Conservation (phyloP, 2,888 invertebrate species). For the Ichneumoninae sp. region DNA sequence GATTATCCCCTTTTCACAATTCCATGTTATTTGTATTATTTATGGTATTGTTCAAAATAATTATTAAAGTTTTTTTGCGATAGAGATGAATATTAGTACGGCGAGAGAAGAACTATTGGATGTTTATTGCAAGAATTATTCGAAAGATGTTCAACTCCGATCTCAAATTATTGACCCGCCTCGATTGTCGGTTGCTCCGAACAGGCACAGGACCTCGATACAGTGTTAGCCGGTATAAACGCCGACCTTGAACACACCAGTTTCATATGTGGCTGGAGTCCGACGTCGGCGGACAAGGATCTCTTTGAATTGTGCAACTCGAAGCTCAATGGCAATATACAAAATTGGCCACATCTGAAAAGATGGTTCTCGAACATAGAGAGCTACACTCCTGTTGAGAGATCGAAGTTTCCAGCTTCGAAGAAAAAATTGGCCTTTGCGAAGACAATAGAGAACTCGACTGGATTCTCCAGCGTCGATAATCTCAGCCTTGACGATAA, state of each 20-base stretch:
- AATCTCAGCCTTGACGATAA: conserved; percentile 74
- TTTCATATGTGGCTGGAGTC: conserved; percentile 86
- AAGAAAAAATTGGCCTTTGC: conserved; percentile 81
- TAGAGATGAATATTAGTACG: background rate
- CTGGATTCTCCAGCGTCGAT: conserved; percentile 41
- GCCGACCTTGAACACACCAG: conserved; percentile 86
- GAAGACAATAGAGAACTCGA: conserved; percentile 71
- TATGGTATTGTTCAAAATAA: background rate
- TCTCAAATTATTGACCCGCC: conserved; percentile 8
- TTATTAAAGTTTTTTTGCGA: background rate
- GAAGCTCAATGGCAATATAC: conserved; percentile 79
- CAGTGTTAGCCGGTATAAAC: conserved; percentile 78
- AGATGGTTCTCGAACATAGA: conserved; percentile 88
- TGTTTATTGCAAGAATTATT: background rate
- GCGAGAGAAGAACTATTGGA: background rate
- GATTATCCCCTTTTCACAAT: background rate
- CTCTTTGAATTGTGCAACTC: conserved; percentile 79
- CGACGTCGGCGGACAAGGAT: conserved; percentile 85
- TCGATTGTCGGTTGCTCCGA: conserved; percentile 24
- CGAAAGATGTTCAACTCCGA: background rate
- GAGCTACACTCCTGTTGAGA: conserved; percentile 86
- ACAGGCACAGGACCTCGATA: conserved; percentile 64
- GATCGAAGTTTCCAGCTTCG: conserved; percentile 83
- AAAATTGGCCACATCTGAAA: conserved; percentile 85
- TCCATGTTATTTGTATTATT: too few species aligned